Percentiles rank a stretch among this genome's conserved stretches.
Evolutionary conservation across 2,113 vertebrate species (phyloP).

Genomic region (Pterophyllum scalare): DNA sequence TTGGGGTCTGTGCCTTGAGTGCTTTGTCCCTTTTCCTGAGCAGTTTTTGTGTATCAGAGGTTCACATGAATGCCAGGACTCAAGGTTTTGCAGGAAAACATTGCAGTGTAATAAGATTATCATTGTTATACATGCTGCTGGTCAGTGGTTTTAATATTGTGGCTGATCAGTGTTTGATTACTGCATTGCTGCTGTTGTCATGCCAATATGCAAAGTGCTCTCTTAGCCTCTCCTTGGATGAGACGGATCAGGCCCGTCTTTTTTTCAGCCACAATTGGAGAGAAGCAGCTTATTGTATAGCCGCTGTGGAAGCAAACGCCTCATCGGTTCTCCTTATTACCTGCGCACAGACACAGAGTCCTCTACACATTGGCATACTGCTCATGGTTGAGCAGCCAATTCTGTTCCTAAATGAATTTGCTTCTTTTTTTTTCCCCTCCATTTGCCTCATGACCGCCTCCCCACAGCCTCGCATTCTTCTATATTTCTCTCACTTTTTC

Average conservation of each 20-base stretch:
- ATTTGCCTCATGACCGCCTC: constrained; percentile 26
- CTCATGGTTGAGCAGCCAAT: constrained; percentile 70
- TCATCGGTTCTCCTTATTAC: constrained; percentile 79
- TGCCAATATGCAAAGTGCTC: background rate
- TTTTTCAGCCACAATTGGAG: background rate
- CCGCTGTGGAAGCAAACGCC: constrained; percentile 50
- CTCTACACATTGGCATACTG: constrained; percentile 47
- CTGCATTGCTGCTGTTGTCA: background rate
- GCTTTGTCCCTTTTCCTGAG: background rate
- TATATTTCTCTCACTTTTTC: constrained; percentile 3
- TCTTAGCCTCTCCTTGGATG: background rate
- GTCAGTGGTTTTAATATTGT: background rate
- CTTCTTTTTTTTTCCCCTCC: constrained; percentile 42
- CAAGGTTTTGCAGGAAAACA: background rate
- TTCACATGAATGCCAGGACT: background rate
- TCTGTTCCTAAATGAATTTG: constrained; percentile 65
- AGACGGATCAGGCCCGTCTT: constrained; percentile 29
- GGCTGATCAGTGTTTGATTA: constrained; percentile 1
- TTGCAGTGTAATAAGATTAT: background rate
- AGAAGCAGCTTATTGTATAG: constrained; percentile 40
- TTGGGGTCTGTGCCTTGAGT: background rate
- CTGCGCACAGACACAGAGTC: constrained; percentile 54
- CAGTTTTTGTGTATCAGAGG: background rate
- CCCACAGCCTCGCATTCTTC: constrained; percentile 11
- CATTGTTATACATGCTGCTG: background rate